Conservation (phyloP, 64 coral and sea anemone genomes). For the Orbicella faveolata region DNA sequence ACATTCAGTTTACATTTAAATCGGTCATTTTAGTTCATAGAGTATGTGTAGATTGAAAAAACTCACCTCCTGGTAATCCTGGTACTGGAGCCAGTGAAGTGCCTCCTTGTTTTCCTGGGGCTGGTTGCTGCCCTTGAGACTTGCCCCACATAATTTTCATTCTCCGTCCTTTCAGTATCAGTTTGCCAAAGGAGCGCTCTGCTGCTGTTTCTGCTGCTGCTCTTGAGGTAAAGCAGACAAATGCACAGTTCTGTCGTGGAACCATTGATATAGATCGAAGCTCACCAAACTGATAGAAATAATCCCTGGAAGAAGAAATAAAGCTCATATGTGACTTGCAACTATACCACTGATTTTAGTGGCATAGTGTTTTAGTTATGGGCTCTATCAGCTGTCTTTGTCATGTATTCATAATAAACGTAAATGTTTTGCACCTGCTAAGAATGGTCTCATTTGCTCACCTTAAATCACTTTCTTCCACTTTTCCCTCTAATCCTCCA, state of each 20-base stretch:
- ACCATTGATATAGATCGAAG: slow-evolving; percentile 98
- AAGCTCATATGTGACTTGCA: neutral
- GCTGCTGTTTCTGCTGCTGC: slow-evolving; percentile 87
- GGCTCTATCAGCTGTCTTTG: no score
- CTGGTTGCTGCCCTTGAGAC: slow-evolving; percentile 83
- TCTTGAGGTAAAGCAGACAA: slow-evolving; percentile 92
- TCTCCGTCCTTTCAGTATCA: slow-evolving; percentile 92
- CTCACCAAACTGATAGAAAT: slow-evolving; percentile 99
- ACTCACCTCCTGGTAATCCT: slow-evolving; percentile 95
- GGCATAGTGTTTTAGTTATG: no score
- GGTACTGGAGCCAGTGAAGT: slow-evolving; percentile 80
- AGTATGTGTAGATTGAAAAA: neutral
- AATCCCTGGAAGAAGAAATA: slow-evolving; percentile 60
- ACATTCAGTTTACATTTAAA: no score
- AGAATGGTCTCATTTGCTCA: neutral
- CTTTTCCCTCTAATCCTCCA: slow-evolving; percentile 95
- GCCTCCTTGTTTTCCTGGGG: slow-evolving; percentile 70
- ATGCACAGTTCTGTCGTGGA: slow-evolving; percentile 97
- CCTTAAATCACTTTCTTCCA: slow-evolving; percentile 95
- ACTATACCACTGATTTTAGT: neutral
- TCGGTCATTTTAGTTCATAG: neutral
- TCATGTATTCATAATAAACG: no score
- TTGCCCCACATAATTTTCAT: slow-evolving; percentile 99
- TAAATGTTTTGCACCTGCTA: no score
- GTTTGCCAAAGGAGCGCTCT: slow-evolving; percentile 91